Evolutionary conservation across 1,140 invertebrate genomes (phyloP), one percentile per base, ranked within the genome.

Genomic region (Holotrichia oblita): DNA sequence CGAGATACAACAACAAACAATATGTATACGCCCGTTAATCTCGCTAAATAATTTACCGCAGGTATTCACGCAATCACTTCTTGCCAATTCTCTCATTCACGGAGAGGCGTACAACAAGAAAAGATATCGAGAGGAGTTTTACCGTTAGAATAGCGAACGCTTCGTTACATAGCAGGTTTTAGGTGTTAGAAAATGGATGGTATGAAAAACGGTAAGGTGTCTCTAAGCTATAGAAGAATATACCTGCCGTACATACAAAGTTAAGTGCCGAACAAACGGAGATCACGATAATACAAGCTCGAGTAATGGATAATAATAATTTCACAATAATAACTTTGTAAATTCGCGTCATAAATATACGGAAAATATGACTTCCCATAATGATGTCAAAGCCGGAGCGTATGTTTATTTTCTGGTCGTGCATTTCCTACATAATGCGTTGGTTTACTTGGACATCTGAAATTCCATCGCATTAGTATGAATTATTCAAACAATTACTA

Each of bases 401-500:
- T 74, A 44, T 12, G 73, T 42, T 74, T 74, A 74, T 74, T 74
- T 41, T 42, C 34, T 20, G 24, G 12, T 34, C 61, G 17, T 41
- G 41, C 40, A 17, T 20, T 74, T 4, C n/a, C 64, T 7, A 69
- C 22, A 69, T 27, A 41, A 74, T 74, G 73, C 73, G 17, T 74
- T 64, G 40, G 40, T 77, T 77, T 42, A 72, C 59, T 34, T 74
- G 41, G 48, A 61, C 44, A 42, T 44, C 14, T 41, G 64, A 78
- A 42, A 78, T 22, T 72, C 75, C 78, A 77, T 55, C 81, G 73
- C 80, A 81, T 80, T 80, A 80, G 78, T 78, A 84, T 84, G 83
- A 84, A 84, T 84, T 84, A 84, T 84, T 83, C 83, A 84, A 84
- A 83, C 83, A 83, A 84, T 83, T 84, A 83, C 82, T 83, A 79